Conservation (phyloP, 1,140 invertebrate genomes). For the Arctopsyche grandis region DNA sequence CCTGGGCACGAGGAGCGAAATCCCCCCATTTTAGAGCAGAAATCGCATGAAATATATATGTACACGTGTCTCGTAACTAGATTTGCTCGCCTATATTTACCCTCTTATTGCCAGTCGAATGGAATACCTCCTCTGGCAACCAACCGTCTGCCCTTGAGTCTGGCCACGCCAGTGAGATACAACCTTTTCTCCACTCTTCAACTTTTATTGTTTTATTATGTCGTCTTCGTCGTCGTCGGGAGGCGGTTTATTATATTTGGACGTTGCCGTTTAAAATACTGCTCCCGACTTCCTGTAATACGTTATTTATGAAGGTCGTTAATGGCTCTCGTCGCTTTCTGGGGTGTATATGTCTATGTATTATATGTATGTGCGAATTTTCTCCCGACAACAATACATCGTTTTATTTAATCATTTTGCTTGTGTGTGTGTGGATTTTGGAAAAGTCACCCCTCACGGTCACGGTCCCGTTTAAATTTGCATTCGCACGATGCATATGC, state of each 20-base stretch:
- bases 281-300: constrained; percentile 39
- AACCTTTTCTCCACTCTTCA: constrained; percentile 2
- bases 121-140: constrained; percentile 15
- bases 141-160: constrained; percentile 47
- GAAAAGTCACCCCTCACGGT: neutral
- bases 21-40: constrained; percentile 5
- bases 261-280: constrained; percentile 31
- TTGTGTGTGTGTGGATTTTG: neutral
- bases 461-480: constrained; percentile 10
- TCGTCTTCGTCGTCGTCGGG: neutral
- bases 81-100: constrained; percentile 29
- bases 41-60: constrained; percentile 23
- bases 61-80: constrained; percentile 33
- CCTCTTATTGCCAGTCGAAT: constrained; percentile 9
- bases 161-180: constrained; percentile 25
- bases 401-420: neutral
- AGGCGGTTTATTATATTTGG: constrained; percentile 24
- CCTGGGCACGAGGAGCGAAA: neutral
- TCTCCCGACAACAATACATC: neutral
- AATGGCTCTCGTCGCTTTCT: constrained; percentile 31
- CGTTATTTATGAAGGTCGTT: constrained; percentile 48
- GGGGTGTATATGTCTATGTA: neutral
- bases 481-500: constrained; percentile 7
- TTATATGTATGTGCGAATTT: neutral
- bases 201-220: constrained; percentile 36